These are phyloP conservation scores for Bombus haemorrhoidalis DNA, from an alignment of 1,140 invertebrate genomes.

Conservation along the genomic window DNA sequence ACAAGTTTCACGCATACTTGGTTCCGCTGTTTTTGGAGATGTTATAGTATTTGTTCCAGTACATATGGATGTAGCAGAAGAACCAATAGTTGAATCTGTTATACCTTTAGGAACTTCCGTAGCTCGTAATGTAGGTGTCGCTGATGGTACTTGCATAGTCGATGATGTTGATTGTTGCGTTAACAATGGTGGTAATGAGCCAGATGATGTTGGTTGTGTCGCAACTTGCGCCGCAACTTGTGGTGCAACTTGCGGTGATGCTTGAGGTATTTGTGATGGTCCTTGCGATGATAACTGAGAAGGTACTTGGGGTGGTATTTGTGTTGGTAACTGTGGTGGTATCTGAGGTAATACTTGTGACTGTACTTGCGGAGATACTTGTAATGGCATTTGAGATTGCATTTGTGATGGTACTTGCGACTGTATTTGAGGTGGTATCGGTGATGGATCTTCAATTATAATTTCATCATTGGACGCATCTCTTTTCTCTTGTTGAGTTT, in stretches of 20 bases:
- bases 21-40: slow-evolving; percentile 57
- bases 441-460: slow-evolving; percentile 68
- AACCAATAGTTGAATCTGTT: slow-evolving; percentile 36
- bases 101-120: slow-evolving; percentile 53
- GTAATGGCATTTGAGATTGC: slow-evolving; percentile 28
- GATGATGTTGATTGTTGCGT: slow-evolving; percentile 46
- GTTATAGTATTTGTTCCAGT: slow-evolving; percentile 59
- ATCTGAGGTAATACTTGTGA: slow-evolving; percentile 11
- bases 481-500: slow-evolving; percentile 63
- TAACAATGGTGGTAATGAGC: slow-evolving; percentile 43
- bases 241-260: slow-evolving; percentile 64
- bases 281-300: slow-evolving; percentile 63
- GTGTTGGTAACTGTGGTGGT: slow-evolving; percentile 16
- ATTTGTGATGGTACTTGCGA: slow-evolving; percentile 24
- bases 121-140: slow-evolving; percentile 56
- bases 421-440: slow-evolving; percentile 27
- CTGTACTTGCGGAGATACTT: background rate
- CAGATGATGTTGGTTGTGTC: slow-evolving; percentile 38
- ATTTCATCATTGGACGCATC: slow-evolving; percentile 67
- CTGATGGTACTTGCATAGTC: slow-evolving; percentile 52
- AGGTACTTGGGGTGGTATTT: slow-evolving; percentile 51
- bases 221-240: slow-evolving; percentile 42
- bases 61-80: slow-evolving; percentile 49
- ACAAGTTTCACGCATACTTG: slow-evolving; percentile 59
- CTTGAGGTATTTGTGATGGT: slow-evolving; percentile 30